Conservation (phyloP, 2,113 vertebrate species). For the Salvator merianae region DNA sequence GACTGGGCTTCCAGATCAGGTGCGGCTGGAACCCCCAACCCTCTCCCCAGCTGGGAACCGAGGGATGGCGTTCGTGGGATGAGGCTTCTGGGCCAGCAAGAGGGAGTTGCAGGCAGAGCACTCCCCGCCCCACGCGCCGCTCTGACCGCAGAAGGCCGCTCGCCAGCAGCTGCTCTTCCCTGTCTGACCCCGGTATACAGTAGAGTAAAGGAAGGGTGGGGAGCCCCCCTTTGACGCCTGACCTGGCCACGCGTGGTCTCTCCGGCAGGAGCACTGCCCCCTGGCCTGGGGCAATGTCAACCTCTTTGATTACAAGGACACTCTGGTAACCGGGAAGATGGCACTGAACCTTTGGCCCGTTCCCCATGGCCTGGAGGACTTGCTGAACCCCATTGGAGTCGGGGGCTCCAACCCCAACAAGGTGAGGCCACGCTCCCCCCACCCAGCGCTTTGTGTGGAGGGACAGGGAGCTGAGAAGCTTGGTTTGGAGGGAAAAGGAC, state of each 20-base stretch:
- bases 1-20: neutral
- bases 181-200: neutral
- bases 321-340: constrained; percentile 90
- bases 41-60: too few relatives aligned
- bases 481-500: too few relatives aligned
- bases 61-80: too few relatives aligned
- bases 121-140: neutral
- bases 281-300: constrained; percentile 94
- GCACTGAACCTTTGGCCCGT: constrained; percentile 92
- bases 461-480: too few relatives aligned
- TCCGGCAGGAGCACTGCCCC: constrained; percentile 86
- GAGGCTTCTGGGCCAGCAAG: too few relatives aligned
- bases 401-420: constrained; percentile 93
- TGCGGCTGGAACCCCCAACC: too few relatives aligned
- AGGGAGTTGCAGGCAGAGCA: neutral
- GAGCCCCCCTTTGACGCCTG: too few relatives aligned
- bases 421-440: constrained; percentile 65
- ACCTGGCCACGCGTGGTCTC: too few relatives aligned
- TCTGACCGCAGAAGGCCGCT: too few relatives aligned
- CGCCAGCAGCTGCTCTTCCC: neutral
- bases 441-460: too few relatives aligned
- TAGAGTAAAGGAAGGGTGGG: too few relatives aligned
- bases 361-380: constrained; percentile 89
- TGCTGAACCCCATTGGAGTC: constrained; percentile 90
- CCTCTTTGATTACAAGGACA: constrained; percentile 91